A percentile compares a stretch with the other conserved stretches of the same genome.
phyloP scores from a whole-genome alignment of 2,888 invertebrate genomes.

The Pandemis cinnamomeana region DNA sequence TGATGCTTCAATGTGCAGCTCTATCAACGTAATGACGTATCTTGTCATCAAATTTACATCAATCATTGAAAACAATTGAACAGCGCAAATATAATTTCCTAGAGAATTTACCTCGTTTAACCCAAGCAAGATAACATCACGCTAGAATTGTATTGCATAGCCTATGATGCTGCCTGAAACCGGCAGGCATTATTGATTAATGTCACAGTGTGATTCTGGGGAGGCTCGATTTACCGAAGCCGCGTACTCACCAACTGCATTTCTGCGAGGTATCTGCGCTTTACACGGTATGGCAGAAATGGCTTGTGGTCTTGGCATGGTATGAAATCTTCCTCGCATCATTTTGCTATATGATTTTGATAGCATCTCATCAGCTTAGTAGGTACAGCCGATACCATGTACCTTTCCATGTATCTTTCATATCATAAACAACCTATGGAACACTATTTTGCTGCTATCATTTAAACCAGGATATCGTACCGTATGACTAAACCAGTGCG shows the following conservation, averaged over 20 bases:
- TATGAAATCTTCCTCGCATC: no score
- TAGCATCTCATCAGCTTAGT: no score
- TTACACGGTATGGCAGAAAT: background rate
- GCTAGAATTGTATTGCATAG: slow-evolving; percentile 26
- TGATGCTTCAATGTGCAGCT: background rate
- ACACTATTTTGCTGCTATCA: no score
- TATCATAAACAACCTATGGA: no score
- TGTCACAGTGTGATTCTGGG: slow-evolving; percentile 52
- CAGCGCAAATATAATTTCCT: slow-evolving; percentile 3
- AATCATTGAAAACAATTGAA: slow-evolving; percentile 8
- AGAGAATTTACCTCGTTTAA: slow-evolving; percentile 14
- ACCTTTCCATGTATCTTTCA: no score
- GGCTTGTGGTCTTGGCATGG: no score
- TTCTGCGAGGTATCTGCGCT: background rate
- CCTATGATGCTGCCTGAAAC: slow-evolving; percentile 25
- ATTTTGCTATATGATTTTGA: no score
- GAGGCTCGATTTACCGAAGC: slow-evolving; percentile 33
- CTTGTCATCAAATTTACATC: background rate
- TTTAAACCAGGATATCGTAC: no score
- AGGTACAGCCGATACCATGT: no score
- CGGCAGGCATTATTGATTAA: slow-evolving; percentile 48
- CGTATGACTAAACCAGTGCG: no score
- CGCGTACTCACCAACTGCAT: slow-evolving; percentile 10
- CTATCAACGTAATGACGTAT: background rate
- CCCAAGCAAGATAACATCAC: slow-evolving; percentile 26